phyloP scores from a whole-genome alignment of 2,113 vertebrate genomes.

The Ranitomeya imitator region DNA sequence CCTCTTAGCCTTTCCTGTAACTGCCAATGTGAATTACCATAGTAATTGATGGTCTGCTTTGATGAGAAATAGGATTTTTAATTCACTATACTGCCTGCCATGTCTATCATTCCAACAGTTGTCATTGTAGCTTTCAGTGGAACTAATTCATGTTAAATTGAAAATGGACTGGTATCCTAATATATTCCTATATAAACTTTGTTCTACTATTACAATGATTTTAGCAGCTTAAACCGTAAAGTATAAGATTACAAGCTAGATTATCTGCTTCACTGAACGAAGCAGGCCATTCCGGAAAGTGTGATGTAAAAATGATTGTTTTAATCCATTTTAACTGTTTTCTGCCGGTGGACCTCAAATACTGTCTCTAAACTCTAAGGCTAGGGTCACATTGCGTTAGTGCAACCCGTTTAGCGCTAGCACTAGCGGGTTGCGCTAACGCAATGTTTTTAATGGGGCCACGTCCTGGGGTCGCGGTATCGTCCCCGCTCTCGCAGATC shows the following conservation, averaged over 20 bases:
- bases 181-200: constrained; percentile 32
- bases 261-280: not conserved
- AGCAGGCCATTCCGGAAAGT: not conserved
- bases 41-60: constrained; percentile 45
- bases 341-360: too few relatives aligned
- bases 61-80: constrained; percentile 47
- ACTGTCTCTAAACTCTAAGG: too few relatives aligned
- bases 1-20: constrained; percentile 37
- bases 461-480: too few relatives aligned
- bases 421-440: too few relatives aligned
- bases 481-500: too few relatives aligned
- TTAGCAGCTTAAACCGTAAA: not conserved
- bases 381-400: too few relatives aligned
- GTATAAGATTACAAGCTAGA: not conserved
- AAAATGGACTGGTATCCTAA: constrained; percentile 23
- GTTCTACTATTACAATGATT: constrained; percentile 23
- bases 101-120: constrained; percentile 16
- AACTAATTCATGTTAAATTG: constrained; percentile 43
- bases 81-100: constrained; percentile 34
- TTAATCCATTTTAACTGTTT: too few relatives aligned
- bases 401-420: too few relatives aligned
- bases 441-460: too few relatives aligned
- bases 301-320: too few relatives aligned
- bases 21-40: constrained; percentile 36
- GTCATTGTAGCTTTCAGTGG: constrained; percentile 35